Evolutionary conservation across 2,113 vertebrate species (phyloP).

Genomic region (Pygoscelis antarcticus): DNA sequence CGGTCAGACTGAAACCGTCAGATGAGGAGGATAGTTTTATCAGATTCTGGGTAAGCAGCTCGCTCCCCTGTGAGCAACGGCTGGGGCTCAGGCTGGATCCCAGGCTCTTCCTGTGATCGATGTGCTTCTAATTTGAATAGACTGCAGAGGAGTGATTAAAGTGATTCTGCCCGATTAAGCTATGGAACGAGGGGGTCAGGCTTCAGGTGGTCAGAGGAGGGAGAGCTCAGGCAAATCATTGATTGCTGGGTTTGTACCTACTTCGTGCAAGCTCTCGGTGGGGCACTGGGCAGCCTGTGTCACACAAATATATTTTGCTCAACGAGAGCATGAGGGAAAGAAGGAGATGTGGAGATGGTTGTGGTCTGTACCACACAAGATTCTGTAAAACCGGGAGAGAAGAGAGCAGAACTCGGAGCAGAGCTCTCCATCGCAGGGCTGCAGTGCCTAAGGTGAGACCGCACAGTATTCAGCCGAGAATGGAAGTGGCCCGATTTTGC

Average conservation of each 20-base stretch:
- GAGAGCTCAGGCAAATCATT: not conserved
- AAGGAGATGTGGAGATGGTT: not conserved
- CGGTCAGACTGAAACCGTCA: not conserved
- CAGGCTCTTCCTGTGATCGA: not conserved
- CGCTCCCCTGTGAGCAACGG: not conserved
- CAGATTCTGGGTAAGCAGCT: not conserved
- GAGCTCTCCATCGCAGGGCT: not conserved
- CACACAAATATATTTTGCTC: no score
- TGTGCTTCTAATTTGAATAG: not conserved
- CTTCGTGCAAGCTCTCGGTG: not conserved
- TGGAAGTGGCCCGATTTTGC: not conserved
- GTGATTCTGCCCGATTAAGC: not conserved
- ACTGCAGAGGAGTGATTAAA: not conserved
- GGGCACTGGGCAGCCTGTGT: no score
- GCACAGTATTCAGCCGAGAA: not conserved
- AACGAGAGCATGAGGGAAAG: not conserved
- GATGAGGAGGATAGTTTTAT: not conserved
- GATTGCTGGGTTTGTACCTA: not conserved
- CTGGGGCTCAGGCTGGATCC: not conserved
- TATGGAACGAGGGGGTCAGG: not conserved
- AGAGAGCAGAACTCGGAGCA: not conserved
- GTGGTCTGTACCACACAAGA: not conserved
- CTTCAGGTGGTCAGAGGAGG: not conserved
- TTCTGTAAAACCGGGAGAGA: not conserved
- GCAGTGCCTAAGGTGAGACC: not conserved